Evolutionary conservation across 2,888 invertebrate genomes (phyloP).

Genomic region (Caenorhabditis sp.): DNA sequence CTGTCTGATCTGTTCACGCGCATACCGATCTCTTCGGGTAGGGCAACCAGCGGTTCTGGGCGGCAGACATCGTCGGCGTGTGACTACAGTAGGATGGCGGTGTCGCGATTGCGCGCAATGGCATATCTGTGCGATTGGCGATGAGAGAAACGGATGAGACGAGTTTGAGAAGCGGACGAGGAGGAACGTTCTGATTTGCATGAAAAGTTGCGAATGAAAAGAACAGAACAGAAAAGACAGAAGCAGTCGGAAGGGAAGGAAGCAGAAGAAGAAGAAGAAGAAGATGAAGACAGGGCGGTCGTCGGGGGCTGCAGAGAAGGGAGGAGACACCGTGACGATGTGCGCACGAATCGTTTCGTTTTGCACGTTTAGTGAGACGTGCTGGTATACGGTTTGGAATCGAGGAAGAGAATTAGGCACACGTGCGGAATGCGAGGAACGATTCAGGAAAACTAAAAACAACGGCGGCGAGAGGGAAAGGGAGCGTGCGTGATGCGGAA

Average conservation of each 20-base stretch:
- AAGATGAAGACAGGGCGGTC: conserved; percentile 24
- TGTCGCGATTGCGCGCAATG: conserved; percentile 31
- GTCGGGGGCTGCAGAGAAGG: conserved; percentile 17
- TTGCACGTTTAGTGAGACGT: conserved; percentile 36
- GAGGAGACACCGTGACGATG: conserved; percentile 37
- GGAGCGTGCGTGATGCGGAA: conserved; percentile 29
- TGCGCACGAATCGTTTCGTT: conserved; percentile 51
- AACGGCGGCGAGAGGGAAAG: not conserved
- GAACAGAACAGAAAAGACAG: not conserved
- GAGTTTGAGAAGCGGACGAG: not conserved
- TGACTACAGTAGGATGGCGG: conserved; percentile 29
- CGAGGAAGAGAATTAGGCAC: conserved; percentile 2
- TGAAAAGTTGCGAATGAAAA: not conserved
- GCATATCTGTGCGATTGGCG: conserved; percentile 24
- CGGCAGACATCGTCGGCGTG: not conserved
- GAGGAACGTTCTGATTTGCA: not conserved
- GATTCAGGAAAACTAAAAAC: not conserved
- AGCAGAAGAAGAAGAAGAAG: not conserved
- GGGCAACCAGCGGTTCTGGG: conserved; percentile 31
- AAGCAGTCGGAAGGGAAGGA: not conserved
- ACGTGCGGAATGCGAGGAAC: not conserved
- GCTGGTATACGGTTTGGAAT: conserved; percentile 25
- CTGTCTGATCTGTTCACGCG: too few species aligned
- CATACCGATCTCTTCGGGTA: conserved; percentile 21
- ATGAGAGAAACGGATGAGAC: not conserved